These are phyloP conservation scores for Antechinus flavipes DNA, from an alignment of 2,113 vertebrate genomes.

Conservation along the genomic window DNA sequence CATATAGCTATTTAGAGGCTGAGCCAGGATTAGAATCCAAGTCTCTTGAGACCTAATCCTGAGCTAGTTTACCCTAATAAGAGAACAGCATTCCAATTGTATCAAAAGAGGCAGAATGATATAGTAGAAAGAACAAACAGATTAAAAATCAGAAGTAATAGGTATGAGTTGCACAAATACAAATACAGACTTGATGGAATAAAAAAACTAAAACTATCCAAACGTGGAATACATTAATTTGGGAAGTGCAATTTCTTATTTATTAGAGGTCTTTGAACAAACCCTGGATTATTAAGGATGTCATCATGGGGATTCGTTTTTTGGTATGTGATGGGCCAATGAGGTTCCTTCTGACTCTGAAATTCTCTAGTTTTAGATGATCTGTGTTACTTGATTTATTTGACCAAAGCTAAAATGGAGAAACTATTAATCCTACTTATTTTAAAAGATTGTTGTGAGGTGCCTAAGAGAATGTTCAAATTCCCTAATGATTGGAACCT, in stretches of 20 bases:
- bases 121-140: accelerated
- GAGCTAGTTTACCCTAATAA: neutral
- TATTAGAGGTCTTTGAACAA: neutral
- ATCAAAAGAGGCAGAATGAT: accelerated
- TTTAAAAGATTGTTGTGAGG: neutral
- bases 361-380: neutral
- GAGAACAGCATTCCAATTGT: neutral
- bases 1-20: neutral
- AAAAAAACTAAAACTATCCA: neutral
- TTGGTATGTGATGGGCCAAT: neutral
- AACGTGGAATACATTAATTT: neutral
- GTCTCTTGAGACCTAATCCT: neutral
- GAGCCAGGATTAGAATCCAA: neutral
- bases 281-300: neutral
- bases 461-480: neutral
- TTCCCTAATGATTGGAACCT: neutral
- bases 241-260: neutral
- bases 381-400: neutral
- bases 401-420: neutral
- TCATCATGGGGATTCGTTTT: neutral
- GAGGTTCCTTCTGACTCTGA: neutral
- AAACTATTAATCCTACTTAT: neutral
- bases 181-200: neutral
- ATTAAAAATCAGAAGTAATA: accelerated
- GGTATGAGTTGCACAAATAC: neutral